Evolutionary conservation across 2,888 invertebrate species (phyloP).

Genomic region (Phyllotreta striolata): DNA sequence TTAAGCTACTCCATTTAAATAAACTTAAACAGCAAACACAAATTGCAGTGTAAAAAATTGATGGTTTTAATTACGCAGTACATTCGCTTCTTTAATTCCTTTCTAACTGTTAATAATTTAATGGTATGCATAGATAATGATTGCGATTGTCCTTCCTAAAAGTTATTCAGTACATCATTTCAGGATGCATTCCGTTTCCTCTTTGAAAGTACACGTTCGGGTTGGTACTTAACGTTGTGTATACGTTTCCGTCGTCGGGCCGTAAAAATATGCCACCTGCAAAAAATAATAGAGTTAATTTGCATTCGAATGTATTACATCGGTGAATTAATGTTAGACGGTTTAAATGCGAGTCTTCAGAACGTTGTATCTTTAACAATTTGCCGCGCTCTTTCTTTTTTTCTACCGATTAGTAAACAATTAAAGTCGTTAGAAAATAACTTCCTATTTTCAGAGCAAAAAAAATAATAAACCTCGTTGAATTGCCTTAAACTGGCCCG

Average conservation of each 20-base stretch:
- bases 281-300: conserved; percentile 43
- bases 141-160: conserved; percentile 22
- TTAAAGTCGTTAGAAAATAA: conserved; percentile 1
- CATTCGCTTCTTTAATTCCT: too few species aligned
- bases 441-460: neutral
- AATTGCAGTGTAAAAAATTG: too few species aligned
- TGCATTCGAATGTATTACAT: neutral
- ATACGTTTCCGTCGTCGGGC: conserved; percentile 83
- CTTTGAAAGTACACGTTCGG: conserved; percentile 92
- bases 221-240: conserved; percentile 88
- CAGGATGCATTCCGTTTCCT: conserved; percentile 81
- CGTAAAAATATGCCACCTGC: conserved; percentile 77
- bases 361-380: too few species aligned
- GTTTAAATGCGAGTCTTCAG: too few species aligned
- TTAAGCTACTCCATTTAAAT: neutral
- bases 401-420: neutral
- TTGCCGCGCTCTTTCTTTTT: too few species aligned
- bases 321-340: too few species aligned
- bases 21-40: too few species aligned
- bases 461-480: conserved; percentile 4
- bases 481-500: conserved; percentile 10
- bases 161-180: conserved; percentile 83
- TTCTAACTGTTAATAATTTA: too few species aligned
- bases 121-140: neutral
- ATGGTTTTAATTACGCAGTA: too few species aligned